Percentiles rank a stretch among this genome's conserved stretches.
Conservation (phyloP, 2,888 invertebrate genomes). For the Agonopterix heracliana region DNA sequence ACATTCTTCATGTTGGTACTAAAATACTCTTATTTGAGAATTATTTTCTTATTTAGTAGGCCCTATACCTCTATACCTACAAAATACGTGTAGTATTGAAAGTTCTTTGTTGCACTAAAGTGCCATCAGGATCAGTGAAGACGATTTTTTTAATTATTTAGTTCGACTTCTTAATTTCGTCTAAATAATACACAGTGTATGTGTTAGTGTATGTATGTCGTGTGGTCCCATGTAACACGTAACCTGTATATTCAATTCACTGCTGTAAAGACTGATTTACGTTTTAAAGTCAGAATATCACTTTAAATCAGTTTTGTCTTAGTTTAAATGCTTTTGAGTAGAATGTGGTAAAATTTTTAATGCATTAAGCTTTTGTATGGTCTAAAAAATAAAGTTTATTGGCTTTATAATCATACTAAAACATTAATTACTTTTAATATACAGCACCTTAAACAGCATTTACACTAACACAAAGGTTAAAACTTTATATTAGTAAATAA, state of each 20-base stretch:
- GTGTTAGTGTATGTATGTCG: no score
- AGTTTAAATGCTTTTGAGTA: no score
- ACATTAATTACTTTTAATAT: slow-evolving; percentile 2
- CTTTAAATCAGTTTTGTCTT: not conserved
- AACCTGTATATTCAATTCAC: not conserved
- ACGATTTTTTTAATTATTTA: no score
- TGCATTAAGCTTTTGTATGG: slow-evolving; percentile 4
- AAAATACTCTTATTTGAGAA: no score
- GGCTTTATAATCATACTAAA: slow-evolving; percentile 3
- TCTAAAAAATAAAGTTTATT: slow-evolving; percentile 2
- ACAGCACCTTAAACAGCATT: slow-evolving; percentile 5
- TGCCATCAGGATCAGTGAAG: no score
- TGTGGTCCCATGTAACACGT: not conserved
- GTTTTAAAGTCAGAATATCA: not conserved
- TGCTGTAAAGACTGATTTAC: slow-evolving; percentile 2
- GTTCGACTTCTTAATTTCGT: no score
- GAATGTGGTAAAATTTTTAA: slow-evolving; percentile 3
- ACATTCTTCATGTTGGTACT: no score
- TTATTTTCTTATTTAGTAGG: no score
- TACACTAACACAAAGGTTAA: slow-evolving; percentile 5
- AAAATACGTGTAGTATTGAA: no score
- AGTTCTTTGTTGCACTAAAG: no score
- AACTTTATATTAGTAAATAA: slow-evolving; percentile 3
- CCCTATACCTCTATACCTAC: no score
- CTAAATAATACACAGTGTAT: not conserved